Evolutionary conservation across 1,140 invertebrate species (phyloP).

Genomic region (Trachymyrmex septentrionalis): DNA sequence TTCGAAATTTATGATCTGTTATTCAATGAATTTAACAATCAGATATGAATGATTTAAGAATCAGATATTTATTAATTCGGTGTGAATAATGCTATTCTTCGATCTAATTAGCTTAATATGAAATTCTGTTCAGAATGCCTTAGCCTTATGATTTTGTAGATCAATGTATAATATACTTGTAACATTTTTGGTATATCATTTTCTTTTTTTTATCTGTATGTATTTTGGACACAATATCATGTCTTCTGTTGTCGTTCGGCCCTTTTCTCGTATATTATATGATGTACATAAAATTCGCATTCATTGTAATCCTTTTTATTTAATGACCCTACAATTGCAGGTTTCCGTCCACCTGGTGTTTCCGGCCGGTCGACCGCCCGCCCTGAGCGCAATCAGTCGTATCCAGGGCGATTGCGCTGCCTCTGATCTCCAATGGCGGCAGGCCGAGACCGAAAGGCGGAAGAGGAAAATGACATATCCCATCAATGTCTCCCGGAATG

Average conservation of each 20-base stretch:
- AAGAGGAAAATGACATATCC: slow-evolving; percentile 89
- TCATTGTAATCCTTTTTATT: not conserved
- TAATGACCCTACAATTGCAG: slow-evolving; percentile 58
- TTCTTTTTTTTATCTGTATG: not conserved
- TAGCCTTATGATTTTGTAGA: too few species aligned
- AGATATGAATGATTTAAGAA: not conserved
- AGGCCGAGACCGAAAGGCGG: slow-evolving; percentile 86
- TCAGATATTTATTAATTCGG: not conserved
- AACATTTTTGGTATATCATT: too few species aligned
- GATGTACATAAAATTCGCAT: not conserved
- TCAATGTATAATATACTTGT: too few species aligned
- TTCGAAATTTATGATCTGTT: not conserved
- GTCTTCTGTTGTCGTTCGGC: not conserved
- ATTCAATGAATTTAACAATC: not conserved
- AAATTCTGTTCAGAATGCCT: not conserved
- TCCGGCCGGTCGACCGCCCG: slow-evolving; percentile 84
- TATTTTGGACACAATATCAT: not conserved
- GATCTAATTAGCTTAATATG: not conserved
- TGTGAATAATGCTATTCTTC: not conserved
- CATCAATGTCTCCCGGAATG: slow-evolving; percentile 92
- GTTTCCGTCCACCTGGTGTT: slow-evolving; percentile 91
- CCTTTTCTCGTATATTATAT: not conserved
- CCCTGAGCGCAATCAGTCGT: slow-evolving; percentile 60
- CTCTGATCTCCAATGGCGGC: slow-evolving; percentile 78
- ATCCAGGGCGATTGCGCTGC: slow-evolving; percentile 78